Evolutionary conservation across 1,140 invertebrate genomes (phyloP), one percentile per base, ranked within the genome.

Genomic region (Ditylenchus dipsaci): DNA sequence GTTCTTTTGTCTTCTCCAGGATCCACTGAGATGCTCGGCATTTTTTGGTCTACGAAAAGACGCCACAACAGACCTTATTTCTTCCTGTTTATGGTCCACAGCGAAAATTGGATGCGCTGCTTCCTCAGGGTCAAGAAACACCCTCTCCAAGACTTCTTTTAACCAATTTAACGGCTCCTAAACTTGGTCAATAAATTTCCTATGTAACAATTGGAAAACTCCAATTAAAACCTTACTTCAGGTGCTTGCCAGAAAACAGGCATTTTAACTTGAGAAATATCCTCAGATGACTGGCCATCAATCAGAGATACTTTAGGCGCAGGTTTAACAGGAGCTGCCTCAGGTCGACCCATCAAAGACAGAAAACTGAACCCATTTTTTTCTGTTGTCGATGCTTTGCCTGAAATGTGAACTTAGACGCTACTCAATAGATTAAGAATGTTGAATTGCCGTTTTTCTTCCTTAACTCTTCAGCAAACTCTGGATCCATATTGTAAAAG

Each of bases 341-440:
- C 38, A 21, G 27, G 29, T 61, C 59, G 19, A 26, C 59, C 59
- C 19, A 61, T 61, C 29, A 30, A 61, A 21, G n/a, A 19, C 3
- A 61, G 59, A 61, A 61, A 61, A 43, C 59, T 61, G 59, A 61
- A 61, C 13, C n/a, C 59, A 61, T 33, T 43, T 61, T 5, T 30
- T n/a, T n/a, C 49, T 21, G 49, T 8, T 7, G 33, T 38, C 33
- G 33, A 38, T 38, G 49, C 23, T 53, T 53, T 53, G 3, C 3
- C 49, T 53, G 3, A 53, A 53, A 53, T n/a, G n/a, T n/a, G 23
- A 53, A 7, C 8, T 19, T 21, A 53, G 15, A 21, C n/a, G 3
- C 49, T 53, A 8, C 1, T 7, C 3, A 53, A n/a, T n/a, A n/a
- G n/a, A 53, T 7, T 26, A 17, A 53, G 15, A 53, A 7, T 38